Conservation (phyloP, 2,113 vertebrate species). For the Delphinapterus leucas region DNA sequence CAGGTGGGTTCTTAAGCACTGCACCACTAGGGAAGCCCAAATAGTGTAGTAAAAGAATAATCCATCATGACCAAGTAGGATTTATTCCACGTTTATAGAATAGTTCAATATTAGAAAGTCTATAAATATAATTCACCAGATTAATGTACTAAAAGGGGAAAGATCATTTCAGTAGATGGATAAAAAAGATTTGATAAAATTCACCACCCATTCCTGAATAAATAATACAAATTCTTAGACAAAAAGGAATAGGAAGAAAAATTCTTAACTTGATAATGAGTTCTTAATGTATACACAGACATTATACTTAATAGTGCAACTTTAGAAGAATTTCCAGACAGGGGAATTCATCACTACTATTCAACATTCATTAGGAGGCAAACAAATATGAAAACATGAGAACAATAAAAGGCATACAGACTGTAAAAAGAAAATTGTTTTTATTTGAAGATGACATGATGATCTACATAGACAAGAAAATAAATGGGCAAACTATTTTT, state of each 20-base stretch:
- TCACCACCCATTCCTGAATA: not conserved
- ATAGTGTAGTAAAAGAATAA: not conserved
- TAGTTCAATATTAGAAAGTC: not conserved
- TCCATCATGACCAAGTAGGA: not conserved
- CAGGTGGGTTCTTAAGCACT: no score
- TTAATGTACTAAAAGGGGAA: not conserved
- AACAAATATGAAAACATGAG: not conserved
- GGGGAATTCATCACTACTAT: not conserved
- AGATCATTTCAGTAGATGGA: not conserved
- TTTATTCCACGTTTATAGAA: not conserved
- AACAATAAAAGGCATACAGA: not conserved
- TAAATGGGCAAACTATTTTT: not conserved
- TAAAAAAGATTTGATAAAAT: conserved; percentile 17
- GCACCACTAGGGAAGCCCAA: not conserved
- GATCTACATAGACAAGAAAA: not conserved
- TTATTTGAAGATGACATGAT: not conserved
- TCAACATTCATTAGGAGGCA: not conserved
- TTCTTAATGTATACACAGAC: not conserved
- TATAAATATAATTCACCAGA: not conserved
- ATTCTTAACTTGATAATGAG: not conserved
- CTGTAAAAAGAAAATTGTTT: not conserved
- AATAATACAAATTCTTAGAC: not conserved
- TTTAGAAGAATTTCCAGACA: not conserved
- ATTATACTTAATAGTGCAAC: not conserved
- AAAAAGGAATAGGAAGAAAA: not conserved